phyloP scores from a whole-genome alignment of 1,140 invertebrate species.

The Drosophila subobscura region DNA sequence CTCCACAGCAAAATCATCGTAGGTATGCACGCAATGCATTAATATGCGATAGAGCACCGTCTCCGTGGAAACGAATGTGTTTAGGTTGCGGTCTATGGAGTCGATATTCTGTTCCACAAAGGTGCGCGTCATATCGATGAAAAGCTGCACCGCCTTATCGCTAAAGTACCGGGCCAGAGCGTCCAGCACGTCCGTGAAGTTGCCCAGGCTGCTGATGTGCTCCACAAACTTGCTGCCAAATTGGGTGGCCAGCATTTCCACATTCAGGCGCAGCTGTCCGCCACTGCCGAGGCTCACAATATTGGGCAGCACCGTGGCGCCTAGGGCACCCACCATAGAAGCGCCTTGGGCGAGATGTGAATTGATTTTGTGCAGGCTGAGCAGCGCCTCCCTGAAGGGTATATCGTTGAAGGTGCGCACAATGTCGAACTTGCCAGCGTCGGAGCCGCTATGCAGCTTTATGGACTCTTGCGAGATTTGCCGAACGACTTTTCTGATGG shows the following conservation, averaged over 20 bases:
- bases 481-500: conserved; percentile 39
- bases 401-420: conserved; percentile 75
- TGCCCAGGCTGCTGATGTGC: conserved; percentile 59
- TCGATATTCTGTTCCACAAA: conserved; percentile 68
- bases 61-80: conserved; percentile 73
- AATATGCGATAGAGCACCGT: conserved; percentile 66
- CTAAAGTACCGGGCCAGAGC: conserved; percentile 56
- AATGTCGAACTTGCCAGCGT: conserved; percentile 59
- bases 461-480: conserved; percentile 52
- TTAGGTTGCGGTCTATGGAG: conserved; percentile 55
- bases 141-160: conserved; percentile 43
- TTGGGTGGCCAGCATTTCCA: conserved; percentile 32
- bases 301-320: conserved; percentile 45
- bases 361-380: conserved; percentile 51
- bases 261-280: conserved; percentile 44
- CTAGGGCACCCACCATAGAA: conserved; percentile 8
- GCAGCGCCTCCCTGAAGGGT: conserved; percentile 63
- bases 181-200: conserved; percentile 61
- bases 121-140: conserved; percentile 57
- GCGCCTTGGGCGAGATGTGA: conserved; percentile 45
- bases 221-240: conserved; percentile 68
- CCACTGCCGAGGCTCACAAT: conserved; percentile 22
- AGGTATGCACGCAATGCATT: conserved; percentile 62
- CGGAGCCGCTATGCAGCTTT: conserved; percentile 40
- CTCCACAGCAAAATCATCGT: conserved; percentile 51